phyloP scores from a whole-genome alignment of 2,888 invertebrate species.

The Syrista parreyssii region DNA sequence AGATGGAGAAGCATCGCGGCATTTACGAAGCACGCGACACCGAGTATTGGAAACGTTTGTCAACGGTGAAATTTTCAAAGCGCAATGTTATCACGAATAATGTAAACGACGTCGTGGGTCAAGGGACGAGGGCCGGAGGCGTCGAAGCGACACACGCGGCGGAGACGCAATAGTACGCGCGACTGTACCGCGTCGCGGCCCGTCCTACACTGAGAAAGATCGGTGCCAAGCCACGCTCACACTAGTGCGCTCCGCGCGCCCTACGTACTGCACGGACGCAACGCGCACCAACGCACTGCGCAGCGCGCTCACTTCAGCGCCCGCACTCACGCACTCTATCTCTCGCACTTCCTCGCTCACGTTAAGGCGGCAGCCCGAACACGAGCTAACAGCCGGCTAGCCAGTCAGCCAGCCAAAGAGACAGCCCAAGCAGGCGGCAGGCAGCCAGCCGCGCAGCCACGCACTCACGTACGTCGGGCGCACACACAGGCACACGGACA shows the following conservation, averaged over 20 bases:
- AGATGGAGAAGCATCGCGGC: neutral
- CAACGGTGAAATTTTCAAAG: too few species aligned
- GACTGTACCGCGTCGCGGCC: slow-evolving; percentile 42
- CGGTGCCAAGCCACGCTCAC: slow-evolving; percentile 51
- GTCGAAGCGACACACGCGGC: neutral
- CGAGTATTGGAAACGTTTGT: too few species aligned
- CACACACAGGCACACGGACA: slow-evolving; percentile 25
- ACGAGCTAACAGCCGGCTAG: slow-evolving; percentile 23
- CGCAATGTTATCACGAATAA: too few species aligned
- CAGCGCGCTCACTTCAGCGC: neutral
- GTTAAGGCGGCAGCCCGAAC: slow-evolving; percentile 39
- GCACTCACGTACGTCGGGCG: slow-evolving; percentile 30
- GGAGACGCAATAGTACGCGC: slow-evolving; percentile 15
- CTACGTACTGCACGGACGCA: neutral
- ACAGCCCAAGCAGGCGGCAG: slow-evolving; percentile 42
- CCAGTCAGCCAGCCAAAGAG: slow-evolving; percentile 14
- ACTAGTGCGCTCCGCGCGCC: slow-evolving; percentile 17
- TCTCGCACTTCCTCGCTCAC: slow-evolving; percentile 1
- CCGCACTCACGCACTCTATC: neutral
- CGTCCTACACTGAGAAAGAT: slow-evolving; percentile 58
- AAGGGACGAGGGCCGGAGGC: too few species aligned
- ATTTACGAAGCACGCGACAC: too few species aligned
- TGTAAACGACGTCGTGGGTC: too few species aligned
- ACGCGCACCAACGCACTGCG: slow-evolving; percentile 1
- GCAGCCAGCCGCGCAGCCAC: slow-evolving; percentile 20